phyloP scores from a whole-genome alignment of 2,113 vertebrate species.

The Salminus brasiliensis region DNA sequence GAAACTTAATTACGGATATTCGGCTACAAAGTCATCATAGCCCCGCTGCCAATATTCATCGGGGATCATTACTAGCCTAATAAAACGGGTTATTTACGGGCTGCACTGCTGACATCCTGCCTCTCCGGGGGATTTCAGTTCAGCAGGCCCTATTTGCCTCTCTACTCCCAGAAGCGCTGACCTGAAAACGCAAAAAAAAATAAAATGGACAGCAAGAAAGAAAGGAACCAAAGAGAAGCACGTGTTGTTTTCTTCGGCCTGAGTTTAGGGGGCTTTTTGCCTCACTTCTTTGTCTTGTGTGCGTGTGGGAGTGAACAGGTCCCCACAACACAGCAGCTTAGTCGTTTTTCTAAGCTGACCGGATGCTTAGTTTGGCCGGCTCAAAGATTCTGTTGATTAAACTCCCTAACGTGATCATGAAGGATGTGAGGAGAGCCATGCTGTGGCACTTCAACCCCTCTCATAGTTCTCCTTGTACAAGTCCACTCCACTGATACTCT shows the following conservation, averaged over 20 bases:
- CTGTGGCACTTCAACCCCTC: background rate
- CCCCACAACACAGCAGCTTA: too few species aligned
- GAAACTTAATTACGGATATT: conserved; percentile 85
- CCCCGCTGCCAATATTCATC: conserved; percentile 80
- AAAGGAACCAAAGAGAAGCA: conserved; percentile 61
- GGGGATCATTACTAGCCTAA: conserved; percentile 79
- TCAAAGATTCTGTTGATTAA: conserved; percentile 19
- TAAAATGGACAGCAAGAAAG: conserved; percentile 69
- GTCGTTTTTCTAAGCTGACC: background rate
- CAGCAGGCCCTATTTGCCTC: conserved; percentile 74
- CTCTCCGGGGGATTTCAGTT: conserved; percentile 65
- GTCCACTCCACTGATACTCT: background rate
- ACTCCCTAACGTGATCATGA: background rate
- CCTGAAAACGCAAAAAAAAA: conserved; percentile 65
- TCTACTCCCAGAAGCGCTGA: conserved; percentile 73
- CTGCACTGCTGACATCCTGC: conserved; percentile 71
- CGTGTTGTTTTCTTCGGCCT: conserved; percentile 64
- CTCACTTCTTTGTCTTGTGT: background rate
- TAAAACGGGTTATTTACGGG: conserved; percentile 80
- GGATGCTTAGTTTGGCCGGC: background rate
- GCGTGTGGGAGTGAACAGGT: conserved; percentile 4
- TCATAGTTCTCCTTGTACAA: background rate
- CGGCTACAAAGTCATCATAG: conserved; percentile 82
- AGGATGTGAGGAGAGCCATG: background rate
- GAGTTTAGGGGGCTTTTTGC: conserved; percentile 16